These are phyloP conservation scores for Atta texana DNA, from an alignment of 1,140 invertebrate genomes.

Conservation along the genomic window DNA sequence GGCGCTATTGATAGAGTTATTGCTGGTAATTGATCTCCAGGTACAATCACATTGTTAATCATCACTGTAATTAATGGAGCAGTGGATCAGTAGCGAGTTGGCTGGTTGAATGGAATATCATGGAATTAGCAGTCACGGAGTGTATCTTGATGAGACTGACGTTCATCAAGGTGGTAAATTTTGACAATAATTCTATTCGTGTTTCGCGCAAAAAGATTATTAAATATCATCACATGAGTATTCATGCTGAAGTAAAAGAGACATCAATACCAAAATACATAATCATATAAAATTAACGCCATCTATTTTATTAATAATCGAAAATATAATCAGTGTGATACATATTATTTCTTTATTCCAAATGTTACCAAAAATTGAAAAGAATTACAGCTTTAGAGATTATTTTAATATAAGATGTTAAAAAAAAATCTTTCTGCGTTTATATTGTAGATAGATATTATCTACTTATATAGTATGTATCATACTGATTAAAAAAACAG, in stretches of 20 bases:
- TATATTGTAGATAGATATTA: too few species aligned
- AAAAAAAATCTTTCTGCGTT: not conserved
- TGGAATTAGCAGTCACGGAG: constrained; percentile 46
- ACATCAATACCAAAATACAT: not conserved
- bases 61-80: constrained; percentile 59
- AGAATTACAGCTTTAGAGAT: not conserved
- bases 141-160: constrained; percentile 44
- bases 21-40: constrained; percentile 60
- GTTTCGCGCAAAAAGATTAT: not conserved
- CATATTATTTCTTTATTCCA: not conserved
- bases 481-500: too few species aligned
- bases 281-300: not conserved
- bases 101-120: constrained; percentile 44
- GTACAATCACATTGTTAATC: constrained; percentile 66
- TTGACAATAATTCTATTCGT: not conserved
- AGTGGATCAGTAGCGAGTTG: constrained; percentile 26
- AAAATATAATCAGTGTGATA: not conserved
- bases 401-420: not conserved
- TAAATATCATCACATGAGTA: too few species aligned
- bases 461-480: too few species aligned
- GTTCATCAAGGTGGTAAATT: constrained; percentile 23
- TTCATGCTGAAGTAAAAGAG: too few species aligned
- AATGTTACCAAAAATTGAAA: too few species aligned
- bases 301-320: not conserved
- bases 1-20: constrained; percentile 38